Percentiles rank a stretch among this genome's conserved stretches.
These are phyloP conservation scores for Laothoe populi DNA, from an alignment of 2,888 invertebrate species.

Conservation along the genomic window DNA sequence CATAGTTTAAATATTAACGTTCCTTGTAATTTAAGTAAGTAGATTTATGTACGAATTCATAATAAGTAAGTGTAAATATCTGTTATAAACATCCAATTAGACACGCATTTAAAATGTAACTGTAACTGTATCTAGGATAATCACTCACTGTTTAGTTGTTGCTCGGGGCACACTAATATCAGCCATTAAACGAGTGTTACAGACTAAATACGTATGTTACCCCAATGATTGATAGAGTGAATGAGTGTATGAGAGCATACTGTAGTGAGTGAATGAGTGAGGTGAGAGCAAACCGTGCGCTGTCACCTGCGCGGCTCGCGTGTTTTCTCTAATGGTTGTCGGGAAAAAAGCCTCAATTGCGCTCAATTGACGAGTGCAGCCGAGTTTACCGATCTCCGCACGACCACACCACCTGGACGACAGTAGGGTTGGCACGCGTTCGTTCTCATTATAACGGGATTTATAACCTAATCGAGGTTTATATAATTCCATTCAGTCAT, in stretches of 20 bases:
- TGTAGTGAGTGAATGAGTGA: slow-evolving; percentile 15
- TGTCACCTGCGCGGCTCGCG: slow-evolving; percentile 52
- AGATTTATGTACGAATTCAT: not conserved
- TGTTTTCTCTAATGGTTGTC: slow-evolving; percentile 71
- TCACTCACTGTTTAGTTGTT: not conserved
- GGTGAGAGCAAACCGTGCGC: slow-evolving; percentile 23
- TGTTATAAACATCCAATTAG: not conserved
- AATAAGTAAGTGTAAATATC: not conserved
- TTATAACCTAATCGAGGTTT: not conserved
- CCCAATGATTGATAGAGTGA: not conserved
- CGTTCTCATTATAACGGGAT: slow-evolving; percentile 10
- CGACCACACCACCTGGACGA: slow-evolving; percentile 70
- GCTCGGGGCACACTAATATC: not conserved
- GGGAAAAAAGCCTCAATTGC: slow-evolving; percentile 77
- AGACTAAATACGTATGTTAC: not conserved
- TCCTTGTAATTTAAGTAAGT: not conserved
- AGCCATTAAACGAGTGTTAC: slow-evolving; percentile 11
- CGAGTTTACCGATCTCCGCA: slow-evolving; percentile 66
- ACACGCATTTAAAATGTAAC: not conserved
- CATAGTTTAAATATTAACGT: too few relatives aligned
- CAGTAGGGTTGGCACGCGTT: slow-evolving; percentile 43
- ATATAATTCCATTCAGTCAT: too few relatives aligned
- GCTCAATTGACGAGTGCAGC: slow-evolving; percentile 71
- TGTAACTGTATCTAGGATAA: not conserved
- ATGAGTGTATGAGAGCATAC: not conserved